Evolutionary conservation across 1,140 invertebrate species (phyloP).

Genomic region (Pachyrhynchus sulphureomaculatus): DNA sequence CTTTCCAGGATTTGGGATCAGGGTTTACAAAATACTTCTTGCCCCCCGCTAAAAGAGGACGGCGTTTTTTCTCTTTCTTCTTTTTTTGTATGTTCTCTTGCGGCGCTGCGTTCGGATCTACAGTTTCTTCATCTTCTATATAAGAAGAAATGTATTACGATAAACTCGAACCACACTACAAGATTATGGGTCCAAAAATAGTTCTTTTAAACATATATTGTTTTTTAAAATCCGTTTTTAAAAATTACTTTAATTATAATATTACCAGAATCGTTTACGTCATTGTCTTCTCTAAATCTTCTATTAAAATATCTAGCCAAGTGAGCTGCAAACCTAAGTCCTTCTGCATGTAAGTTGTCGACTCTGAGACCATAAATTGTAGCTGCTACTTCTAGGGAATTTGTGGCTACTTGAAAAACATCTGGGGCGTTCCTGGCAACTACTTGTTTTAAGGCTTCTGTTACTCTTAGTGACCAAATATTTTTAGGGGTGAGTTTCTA

Average conservation of each 20-base stretch:
- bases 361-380: conserved; percentile 82
- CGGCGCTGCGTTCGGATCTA: conserved; percentile 16
- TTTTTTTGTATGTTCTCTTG: conserved; percentile 44
- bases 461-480: conserved; percentile 80
- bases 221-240: too few species aligned
- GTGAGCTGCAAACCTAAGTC: conserved; percentile 74
- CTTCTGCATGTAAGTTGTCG: conserved; percentile 74
- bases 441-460: conserved; percentile 73
- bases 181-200: too few species aligned
- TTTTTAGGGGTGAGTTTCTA: conserved; percentile 83
- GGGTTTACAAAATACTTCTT: conserved; percentile 31
- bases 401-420: conserved; percentile 74
- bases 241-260: too few species aligned
- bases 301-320: conserved; percentile 51
- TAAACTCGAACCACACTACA: too few species aligned
- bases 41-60: conserved; percentile 6
- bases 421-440: conserved; percentile 55
- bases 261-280: too few species aligned
- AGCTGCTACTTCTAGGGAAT: conserved; percentile 77
- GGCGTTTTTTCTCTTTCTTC: conserved; percentile 48
- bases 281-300: conserved; percentile 51
- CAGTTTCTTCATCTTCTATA: conserved; percentile 38
- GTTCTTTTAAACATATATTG: too few species aligned
- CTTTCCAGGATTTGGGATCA: conserved; percentile 22
- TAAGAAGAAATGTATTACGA: too few species aligned